Base-by-base conservation (phyloP, 2,113 vertebrate species). In the Alosa alosa region DNA sequence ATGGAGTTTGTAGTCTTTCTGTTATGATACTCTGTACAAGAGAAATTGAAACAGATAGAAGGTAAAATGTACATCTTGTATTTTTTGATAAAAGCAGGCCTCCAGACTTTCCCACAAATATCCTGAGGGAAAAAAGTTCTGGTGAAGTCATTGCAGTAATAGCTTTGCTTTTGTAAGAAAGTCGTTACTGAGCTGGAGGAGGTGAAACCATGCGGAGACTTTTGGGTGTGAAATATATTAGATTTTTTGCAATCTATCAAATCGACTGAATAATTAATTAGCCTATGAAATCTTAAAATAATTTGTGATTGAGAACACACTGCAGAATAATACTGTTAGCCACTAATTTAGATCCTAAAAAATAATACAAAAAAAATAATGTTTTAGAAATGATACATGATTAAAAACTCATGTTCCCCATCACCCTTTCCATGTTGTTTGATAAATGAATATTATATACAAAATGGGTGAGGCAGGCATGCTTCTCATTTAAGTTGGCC, bases 61-160 rank as follows among this genome's bases (percentile, higher is more conserved):
- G 82, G 55, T 72, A 84, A 85, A n/a, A 52, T 55, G 78, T 83
- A 0, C 41, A 81, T 36, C 17, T 83, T 49, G 81, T 31, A 31
- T 0, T 31, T 31, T 31, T 31, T 31, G 31, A 31, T 31, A 31
- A 31, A 31, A 31, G 31, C 31, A 31, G 31, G 31, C 31, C 31
- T 31, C 31, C 31, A 31, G 0, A 31, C 31, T 31, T 31, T 31
- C 31, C 31, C 31, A 31, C 31, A 31, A 44, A 44, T 44, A 44
- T 44, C n/a, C 81, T 81, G 60, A 64, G 60, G n/a, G 22, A 64
- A 25, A 25, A 25, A 64, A 7, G 3, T n/a, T 25, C 22, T 20
- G 22, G 57, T 64, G 22, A 64, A 64, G 6, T 1, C 18, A 64
- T 64, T 64, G 22, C 22, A n/a, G 18, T 22, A 64, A 11, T 3